Conservation (phyloP, 1,140 invertebrate genomes). For the Himalopsyche phryganea region DNA sequence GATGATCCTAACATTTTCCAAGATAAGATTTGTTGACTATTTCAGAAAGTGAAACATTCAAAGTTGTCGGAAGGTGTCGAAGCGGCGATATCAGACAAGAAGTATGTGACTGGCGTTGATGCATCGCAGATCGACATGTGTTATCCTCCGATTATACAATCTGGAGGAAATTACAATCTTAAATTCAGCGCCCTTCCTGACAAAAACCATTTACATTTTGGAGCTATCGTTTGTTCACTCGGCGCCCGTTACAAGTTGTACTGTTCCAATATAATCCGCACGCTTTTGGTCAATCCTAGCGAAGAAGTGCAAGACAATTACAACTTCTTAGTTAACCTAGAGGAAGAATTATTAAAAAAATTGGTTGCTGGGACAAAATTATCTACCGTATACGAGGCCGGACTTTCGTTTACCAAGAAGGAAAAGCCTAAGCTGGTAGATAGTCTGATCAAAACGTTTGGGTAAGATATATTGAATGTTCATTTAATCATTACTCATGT, state of each 20-base stretch:
- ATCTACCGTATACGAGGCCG: conserved; percentile 85
- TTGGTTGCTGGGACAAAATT: conserved; percentile 81
- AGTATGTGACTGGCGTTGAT: conserved; percentile 89
- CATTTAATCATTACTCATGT: too few species aligned
- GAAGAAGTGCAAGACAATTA: conserved; percentile 82
- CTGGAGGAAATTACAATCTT: conserved; percentile 93
- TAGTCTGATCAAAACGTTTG: conserved; percentile 92
- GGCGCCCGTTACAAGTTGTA: conserved; percentile 96
- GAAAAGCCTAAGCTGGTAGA: conserved; percentile 84
- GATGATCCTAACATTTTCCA: too few species aligned
- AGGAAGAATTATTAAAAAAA: conserved; percentile 87
- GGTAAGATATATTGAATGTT: conserved; percentile 52
- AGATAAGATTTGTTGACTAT: too few species aligned
- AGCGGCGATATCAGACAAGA: conserved; percentile 85
- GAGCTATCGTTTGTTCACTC: conserved; percentile 91
- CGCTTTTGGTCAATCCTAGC: conserved; percentile 94
- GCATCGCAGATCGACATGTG: conserved; percentile 90
- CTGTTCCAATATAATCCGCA: conserved; percentile 97
- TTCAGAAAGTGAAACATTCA: conserved; percentile 88
- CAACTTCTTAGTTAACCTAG: conserved; percentile 86
- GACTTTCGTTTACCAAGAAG: conserved; percentile 78
- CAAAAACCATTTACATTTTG: conserved; percentile 93
- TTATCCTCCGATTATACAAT: conserved; percentile 98
- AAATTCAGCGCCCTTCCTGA: conserved; percentile 95
- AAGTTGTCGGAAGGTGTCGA: conserved; percentile 95